Conservation (phyloP, 2,797 vertebrate genomes). For the Neosalanx taihuensis region DNA sequence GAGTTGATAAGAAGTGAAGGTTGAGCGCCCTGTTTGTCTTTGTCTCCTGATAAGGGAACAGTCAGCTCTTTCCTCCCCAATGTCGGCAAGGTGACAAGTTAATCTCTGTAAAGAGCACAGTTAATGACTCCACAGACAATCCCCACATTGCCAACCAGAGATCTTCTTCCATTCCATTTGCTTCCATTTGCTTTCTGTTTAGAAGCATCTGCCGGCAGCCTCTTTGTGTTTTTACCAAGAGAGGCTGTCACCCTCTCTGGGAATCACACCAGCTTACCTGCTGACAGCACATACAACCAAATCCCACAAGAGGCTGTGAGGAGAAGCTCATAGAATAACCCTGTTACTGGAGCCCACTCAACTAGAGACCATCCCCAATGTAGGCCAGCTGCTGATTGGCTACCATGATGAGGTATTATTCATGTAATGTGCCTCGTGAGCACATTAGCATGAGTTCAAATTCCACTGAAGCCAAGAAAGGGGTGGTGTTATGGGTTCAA, state of each 20-base stretch:
- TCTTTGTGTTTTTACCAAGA: slow-evolving; percentile 44
- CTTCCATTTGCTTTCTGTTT: slow-evolving; percentile 43
- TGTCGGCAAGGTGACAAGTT: slow-evolving; percentile 64
- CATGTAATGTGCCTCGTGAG: too few species aligned
- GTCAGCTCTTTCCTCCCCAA: slow-evolving; percentile 47
- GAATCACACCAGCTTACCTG: slow-evolving; percentile 8
- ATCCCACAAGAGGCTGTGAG: neutral
- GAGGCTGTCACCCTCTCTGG: slow-evolving; percentile 42
- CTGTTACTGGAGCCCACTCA: too few species aligned
- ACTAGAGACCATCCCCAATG: too few species aligned
- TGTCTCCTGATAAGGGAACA: slow-evolving; percentile 38
- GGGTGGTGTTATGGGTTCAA: too few species aligned
- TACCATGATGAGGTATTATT: too few species aligned
- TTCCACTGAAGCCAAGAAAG: too few species aligned
- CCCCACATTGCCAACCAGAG: slow-evolving; percentile 51
- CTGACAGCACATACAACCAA: neutral
- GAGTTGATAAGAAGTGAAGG: slow-evolving; percentile 26
- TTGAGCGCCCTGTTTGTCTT: slow-evolving; percentile 29
- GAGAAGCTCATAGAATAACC: too few species aligned
- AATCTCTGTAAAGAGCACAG: slow-evolving; percentile 64
- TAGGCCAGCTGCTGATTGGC: too few species aligned
- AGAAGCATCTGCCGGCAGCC: slow-evolving; percentile 32
- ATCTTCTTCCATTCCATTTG: slow-evolving; percentile 53
- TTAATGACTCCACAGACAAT: slow-evolving; percentile 63
- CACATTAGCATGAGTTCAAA: too few species aligned